These are phyloP conservation scores for Glossosoma conforme DNA, from an alignment of 1,140 invertebrate genomes.

Conservation along the genomic window DNA sequence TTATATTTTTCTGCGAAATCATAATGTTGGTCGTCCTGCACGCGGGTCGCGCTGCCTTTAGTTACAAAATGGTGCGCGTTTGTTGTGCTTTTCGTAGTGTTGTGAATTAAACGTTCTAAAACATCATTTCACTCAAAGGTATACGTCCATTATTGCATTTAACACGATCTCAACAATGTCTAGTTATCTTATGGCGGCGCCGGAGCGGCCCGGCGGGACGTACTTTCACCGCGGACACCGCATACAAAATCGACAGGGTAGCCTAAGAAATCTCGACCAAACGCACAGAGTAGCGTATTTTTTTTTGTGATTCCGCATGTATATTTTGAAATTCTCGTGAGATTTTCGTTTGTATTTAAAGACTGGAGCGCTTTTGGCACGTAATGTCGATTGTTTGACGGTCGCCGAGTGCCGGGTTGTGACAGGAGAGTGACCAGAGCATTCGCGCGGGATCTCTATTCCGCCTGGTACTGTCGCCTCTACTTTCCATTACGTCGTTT, in stretches of 20 bases:
- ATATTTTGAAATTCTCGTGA: too few relatives aligned
- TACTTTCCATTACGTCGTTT: constrained; percentile 17
- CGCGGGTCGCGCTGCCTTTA: constrained; percentile 31
- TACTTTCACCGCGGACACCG: constrained; percentile 16
- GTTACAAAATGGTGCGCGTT: constrained; percentile 52
- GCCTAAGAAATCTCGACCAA: constrained; percentile 17
- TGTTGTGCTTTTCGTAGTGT: constrained; percentile 45
- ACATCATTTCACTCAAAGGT: constrained; percentile 27
- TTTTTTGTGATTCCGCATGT: too few relatives aligned
- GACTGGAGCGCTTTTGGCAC: too few relatives aligned
- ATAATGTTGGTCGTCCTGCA: constrained; percentile 21
- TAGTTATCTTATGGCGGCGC: background rate
- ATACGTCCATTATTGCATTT: constrained; percentile 18
- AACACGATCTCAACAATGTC: background rate
- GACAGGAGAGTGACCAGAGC: too few relatives aligned
- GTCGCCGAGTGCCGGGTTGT: too few relatives aligned
- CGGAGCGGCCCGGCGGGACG: background rate
- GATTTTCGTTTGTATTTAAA: too few relatives aligned
- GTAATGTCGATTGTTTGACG: too few relatives aligned
- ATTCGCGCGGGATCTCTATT: constrained; percentile 22
- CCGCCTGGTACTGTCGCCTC: constrained; percentile 11
- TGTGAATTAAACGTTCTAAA: constrained; percentile 19
- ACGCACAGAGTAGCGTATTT: constrained; percentile 23
- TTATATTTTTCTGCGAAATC: too few relatives aligned
- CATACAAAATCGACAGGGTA: constrained; percentile 10